These are phyloP conservation scores for Pomatostomus ruficeps DNA, from an alignment of 2,113 vertebrate genomes.

Conservation along the genomic window DNA sequence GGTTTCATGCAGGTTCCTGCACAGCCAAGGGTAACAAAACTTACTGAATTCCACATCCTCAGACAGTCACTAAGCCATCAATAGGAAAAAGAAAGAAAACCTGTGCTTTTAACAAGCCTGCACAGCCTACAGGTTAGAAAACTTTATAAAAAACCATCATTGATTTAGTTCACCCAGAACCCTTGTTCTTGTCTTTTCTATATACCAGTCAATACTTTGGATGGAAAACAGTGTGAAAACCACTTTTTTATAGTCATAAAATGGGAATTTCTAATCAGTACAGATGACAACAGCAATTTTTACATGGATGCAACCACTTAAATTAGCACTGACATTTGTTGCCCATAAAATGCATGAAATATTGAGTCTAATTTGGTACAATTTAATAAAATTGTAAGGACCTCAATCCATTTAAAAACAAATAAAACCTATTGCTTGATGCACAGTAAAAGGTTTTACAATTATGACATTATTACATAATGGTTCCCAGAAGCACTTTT, in stretches of 20 bases:
- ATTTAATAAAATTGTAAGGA: not conserved
- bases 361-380: not conserved
- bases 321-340: not conserved
- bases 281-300: not conserved
- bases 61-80: not conserved
- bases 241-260: not conserved
- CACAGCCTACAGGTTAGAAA: not conserved
- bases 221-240: not conserved
- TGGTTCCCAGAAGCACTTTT: not conserved
- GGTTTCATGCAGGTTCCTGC: not conserved
- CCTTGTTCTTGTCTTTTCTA: not conserved
- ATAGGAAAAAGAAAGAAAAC: not conserved
- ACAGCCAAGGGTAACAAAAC: not conserved
- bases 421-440: not conserved
- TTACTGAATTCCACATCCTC: not conserved
- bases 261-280: not conserved
- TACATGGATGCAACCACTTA: not conserved
- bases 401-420: conserved; percentile 2
- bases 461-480: conserved; percentile 27
- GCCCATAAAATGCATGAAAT: not conserved
- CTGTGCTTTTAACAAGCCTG: not conserved
- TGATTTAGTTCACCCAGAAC: not conserved
- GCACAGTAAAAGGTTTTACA: not conserved
- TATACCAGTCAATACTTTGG: not conserved
- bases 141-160: not conserved